A percentile compares a stretch with the other conserved stretches of the same genome.
These are phyloP conservation scores for Ibidorhyncha struthersii DNA, from an alignment of 2,113 vertebrate species.

Conservation along the genomic window DNA sequence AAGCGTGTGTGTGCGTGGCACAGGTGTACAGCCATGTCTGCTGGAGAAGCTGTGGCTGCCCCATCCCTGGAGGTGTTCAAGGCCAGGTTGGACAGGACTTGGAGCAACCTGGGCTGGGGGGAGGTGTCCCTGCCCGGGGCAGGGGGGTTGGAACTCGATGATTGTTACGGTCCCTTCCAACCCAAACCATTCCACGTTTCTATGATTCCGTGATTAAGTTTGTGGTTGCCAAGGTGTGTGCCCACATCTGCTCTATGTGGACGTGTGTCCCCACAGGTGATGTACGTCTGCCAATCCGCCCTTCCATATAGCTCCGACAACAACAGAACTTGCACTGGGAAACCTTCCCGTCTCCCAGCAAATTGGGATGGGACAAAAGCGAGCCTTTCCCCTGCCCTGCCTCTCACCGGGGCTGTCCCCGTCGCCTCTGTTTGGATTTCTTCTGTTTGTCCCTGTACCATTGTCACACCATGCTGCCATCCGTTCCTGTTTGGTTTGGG, in stretches of 20 bases:
- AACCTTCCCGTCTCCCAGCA: not conserved
- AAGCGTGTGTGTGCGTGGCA: accelerated
- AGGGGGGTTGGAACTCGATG: not conserved
- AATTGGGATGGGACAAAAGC: not conserved
- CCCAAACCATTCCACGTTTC: not conserved
- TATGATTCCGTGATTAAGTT: not conserved
- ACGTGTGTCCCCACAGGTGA: not conserved
- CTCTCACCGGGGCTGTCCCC: not conserved
- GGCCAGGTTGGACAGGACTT: not conserved
- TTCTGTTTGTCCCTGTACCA: not conserved
- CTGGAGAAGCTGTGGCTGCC: not conserved
- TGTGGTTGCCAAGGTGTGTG: not conserved
- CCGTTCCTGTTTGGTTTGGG: not conserved
- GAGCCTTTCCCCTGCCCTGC: not conserved
- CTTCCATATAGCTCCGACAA: accelerated
- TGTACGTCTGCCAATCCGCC: accelerated
- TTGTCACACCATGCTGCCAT: accelerated
- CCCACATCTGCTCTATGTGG: accelerated
- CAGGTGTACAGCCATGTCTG: not conserved
- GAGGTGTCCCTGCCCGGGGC: not conserved
- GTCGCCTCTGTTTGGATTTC: not conserved
- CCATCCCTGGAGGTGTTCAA: not conserved
- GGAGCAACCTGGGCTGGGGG: not conserved
- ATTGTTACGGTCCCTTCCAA: not conserved
- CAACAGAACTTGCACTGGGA: accelerated